Conservation (phyloP, 2,888 invertebrate genomes). For the Tuberolachnus salignus region DNA sequence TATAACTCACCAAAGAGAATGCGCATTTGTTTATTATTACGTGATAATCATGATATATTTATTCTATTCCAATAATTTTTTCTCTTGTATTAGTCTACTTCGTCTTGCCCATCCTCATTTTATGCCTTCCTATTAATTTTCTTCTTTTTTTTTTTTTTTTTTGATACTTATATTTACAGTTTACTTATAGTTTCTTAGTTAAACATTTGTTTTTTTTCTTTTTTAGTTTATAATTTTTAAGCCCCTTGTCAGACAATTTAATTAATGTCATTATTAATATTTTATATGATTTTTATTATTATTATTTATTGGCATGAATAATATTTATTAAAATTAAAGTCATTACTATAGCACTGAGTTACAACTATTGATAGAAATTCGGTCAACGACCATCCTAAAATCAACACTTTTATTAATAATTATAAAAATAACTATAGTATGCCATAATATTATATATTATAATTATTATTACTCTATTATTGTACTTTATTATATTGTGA, state of each 20-base stretch:
- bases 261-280: constrained; percentile 38
- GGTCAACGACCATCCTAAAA: constrained; percentile 17
- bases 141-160: constrained; percentile 26
- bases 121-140: constrained; percentile 28
- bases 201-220: constrained; percentile 34
- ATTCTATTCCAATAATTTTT: constrained; percentile 28
- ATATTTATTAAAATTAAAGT: constrained; percentile 17
- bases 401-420: constrained; percentile 1
- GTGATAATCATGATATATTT: constrained; percentile 31
- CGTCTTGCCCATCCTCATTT: not conserved
- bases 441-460: not conserved
- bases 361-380: not conserved
- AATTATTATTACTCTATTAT: not conserved
- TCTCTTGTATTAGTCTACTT: not conserved
- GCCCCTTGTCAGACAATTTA: constrained; percentile 22
- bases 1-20: constrained; percentile 13
- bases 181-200: constrained; percentile 24
- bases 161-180: constrained; percentile 24
- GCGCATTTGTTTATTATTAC: constrained; percentile 15
- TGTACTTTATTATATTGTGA: no score
- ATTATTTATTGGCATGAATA: constrained; percentile 28
- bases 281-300: no score
- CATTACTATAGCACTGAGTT: not conserved
- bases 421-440: not conserved
- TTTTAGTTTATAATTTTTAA: constrained; percentile 24